These are phyloP conservation scores for Cyprinella venusta DNA, from an alignment of 2,797 vertebrate genomes.

Conservation along the genomic window DNA sequence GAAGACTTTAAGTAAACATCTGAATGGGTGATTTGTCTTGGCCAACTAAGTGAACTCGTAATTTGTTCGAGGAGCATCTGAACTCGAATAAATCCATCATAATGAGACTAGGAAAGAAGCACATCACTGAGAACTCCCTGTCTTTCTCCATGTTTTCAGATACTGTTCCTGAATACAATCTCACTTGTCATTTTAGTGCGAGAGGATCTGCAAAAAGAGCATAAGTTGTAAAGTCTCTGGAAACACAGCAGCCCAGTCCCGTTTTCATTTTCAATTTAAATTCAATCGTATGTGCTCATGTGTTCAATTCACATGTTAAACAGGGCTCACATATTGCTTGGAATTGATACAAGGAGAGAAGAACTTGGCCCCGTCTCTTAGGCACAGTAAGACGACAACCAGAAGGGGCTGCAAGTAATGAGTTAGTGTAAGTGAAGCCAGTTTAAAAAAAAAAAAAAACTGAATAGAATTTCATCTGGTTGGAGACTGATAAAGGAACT, in stretches of 20 bases:
- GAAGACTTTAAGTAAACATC: neutral
- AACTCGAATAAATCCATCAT: conserved; percentile 24
- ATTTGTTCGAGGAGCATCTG: conserved; percentile 2
- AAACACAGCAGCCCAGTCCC: conserved; percentile 8
- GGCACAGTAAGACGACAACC: conserved; percentile 37
- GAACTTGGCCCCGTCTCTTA: conserved; percentile 28
- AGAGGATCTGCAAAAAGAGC: conserved; percentile 20
- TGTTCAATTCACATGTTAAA: conserved; percentile 46
- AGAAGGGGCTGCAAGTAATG: conserved; percentile 53
- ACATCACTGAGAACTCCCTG: neutral
- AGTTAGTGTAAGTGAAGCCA: conserved; percentile 53
- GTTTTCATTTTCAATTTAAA: conserved; percentile 39
- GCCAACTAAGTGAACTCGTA: neutral
- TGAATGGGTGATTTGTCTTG: neutral
- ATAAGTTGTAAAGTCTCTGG: conserved; percentile 23
- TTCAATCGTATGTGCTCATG: conserved; percentile 43
- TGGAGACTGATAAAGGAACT: conserved; percentile 50
- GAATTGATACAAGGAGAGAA: conserved; percentile 42
- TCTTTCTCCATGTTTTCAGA: conserved; percentile 28
- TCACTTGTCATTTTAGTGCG: neutral
- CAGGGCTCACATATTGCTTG: conserved; percentile 33
- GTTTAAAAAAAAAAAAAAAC: conserved; percentile 44
- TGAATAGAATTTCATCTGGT: conserved; percentile 56
- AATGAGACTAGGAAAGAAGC: conserved; percentile 14
- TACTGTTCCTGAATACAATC: neutral